These are phyloP conservation scores for Alosa alosa DNA, from an alignment of 2,113 vertebrate genomes.

Conservation along the genomic window DNA sequence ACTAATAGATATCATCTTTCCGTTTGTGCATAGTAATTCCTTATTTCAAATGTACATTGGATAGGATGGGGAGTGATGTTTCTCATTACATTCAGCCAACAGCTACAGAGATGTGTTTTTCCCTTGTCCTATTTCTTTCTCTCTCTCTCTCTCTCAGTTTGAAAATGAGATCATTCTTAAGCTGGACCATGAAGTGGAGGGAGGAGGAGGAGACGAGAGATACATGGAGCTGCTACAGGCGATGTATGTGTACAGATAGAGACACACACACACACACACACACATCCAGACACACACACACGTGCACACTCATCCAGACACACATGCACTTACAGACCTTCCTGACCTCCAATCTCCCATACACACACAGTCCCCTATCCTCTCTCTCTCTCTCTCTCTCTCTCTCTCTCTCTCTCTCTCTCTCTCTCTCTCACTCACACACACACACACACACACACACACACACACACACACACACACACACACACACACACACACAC, in stretches of 20 bases:
- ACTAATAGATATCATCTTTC: background rate
- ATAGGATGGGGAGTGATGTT: background rate
- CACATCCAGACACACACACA: background rate
- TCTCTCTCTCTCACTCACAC: too few relatives aligned
- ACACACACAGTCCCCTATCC: background rate
- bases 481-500: background rate
- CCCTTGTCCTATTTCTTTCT: background rate
- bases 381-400: too few relatives aligned
- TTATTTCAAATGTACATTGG: background rate
- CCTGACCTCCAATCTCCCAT: background rate
- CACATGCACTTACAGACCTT: background rate
- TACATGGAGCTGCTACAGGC: constrained; percentile 93
- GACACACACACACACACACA: constrained; percentile 28
- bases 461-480: background rate
- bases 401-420: too few relatives aligned
- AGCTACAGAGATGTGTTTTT: background rate
- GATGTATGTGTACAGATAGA: constrained; percentile 74
- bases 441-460: background rate
- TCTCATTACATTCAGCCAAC: background rate
- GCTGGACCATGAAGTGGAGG: constrained; percentile 96
- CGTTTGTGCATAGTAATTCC: background rate
- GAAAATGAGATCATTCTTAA: constrained; percentile 98
- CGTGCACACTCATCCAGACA: background rate
- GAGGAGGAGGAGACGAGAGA: constrained; percentile 90
- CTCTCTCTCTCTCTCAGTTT: constrained; percentile 72